Evolutionary conservation across 2,113 vertebrate genomes (phyloP), one percentile per base, ranked within the genome.

Genomic region (Setophaga kirtlandii): DNA sequence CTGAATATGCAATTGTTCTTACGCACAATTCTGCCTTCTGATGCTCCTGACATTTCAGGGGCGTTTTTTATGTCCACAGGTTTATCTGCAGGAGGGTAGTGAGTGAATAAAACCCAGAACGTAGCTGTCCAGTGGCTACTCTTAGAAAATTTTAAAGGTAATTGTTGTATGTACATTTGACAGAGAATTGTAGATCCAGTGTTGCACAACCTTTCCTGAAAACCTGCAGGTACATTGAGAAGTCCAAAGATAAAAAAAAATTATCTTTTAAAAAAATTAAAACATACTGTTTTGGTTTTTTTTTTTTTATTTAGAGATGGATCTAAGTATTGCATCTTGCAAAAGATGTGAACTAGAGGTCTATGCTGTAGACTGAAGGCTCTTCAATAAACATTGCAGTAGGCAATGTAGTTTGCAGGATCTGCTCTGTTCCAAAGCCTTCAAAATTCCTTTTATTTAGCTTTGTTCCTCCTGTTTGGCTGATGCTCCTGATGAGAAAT

Each of bases 41-140:
- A n/a, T 22, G 3, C 22, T 55, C 35, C 55, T 11, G 0, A 0
- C 35, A 78, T 49, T 86, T 75, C 37, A 74, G 23, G 44, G 19
- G 9, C 67, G 52, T 14, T 83, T 80, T n/a, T n/a, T 78, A 39
- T 86, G 39, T 88, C 33, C 64, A 56, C 37, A 83, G 9, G 5
- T 73, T 85, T 82, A 31, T 62, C 35, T 50, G 42, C 27, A 82
- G 55, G 23, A 85, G 22, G 22, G 20, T 7, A 83, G 28, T 5
- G 69, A 47, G 24, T 5, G 35, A 91, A 60, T 0, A 12, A 70
- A 87, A 39, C 10, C 9, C 39, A 78, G 35, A 71, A 81, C 3
- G 0, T 58, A 73, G 33, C 12, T 76, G 28, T 60, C 30, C 41
- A 11, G 8, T 69, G 27, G 28, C 31, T 91, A 78, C 7, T 70